phyloP scores from a whole-genome alignment of 1,140 invertebrate genomes.

The Apolygus lucorum region DNA sequence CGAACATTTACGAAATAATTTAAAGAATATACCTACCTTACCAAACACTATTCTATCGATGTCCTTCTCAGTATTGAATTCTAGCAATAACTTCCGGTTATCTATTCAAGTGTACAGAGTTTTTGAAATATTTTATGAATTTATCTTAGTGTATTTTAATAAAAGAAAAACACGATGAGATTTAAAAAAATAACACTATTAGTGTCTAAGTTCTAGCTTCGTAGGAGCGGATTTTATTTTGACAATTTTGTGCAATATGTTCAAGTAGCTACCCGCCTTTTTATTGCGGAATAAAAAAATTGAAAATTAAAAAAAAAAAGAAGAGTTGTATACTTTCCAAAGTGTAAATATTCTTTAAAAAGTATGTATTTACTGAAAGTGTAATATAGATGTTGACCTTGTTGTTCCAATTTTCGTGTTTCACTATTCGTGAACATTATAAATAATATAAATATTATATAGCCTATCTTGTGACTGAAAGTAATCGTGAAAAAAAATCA shows the following conservation, averaged over 20 bases:
- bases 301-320: background rate
- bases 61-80: constrained; percentile 24
- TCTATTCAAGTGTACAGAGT: constrained; percentile 11
- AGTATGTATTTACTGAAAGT: constrained; percentile 22
- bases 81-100: constrained; percentile 22
- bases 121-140: constrained; percentile 26
- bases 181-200: constrained; percentile 23
- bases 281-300: background rate
- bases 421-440: constrained; percentile 27
- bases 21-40: too few relatives aligned
- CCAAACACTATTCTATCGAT: background rate
- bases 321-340: constrained; percentile 18
- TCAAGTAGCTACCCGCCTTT: constrained; percentile 9
- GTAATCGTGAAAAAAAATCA: constrained; percentile 19
- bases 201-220: constrained; percentile 25
- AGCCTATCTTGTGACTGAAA: constrained; percentile 28
- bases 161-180: constrained; percentile 15
- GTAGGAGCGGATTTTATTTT: constrained; percentile 22
- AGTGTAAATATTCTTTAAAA: constrained; percentile 27
- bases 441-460: constrained; percentile 26
- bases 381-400: constrained; percentile 30
- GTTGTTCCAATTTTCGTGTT: constrained; percentile 29
- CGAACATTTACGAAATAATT: too few relatives aligned
- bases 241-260: constrained; percentile 26
- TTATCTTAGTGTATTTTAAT: constrained; percentile 27